A percentile compares a stretch with the other conserved stretches of the same genome.
These are phyloP conservation scores for Ormyrus rosae DNA, from an alignment of 2,888 invertebrate genomes.

Conservation along the genomic window DNA sequence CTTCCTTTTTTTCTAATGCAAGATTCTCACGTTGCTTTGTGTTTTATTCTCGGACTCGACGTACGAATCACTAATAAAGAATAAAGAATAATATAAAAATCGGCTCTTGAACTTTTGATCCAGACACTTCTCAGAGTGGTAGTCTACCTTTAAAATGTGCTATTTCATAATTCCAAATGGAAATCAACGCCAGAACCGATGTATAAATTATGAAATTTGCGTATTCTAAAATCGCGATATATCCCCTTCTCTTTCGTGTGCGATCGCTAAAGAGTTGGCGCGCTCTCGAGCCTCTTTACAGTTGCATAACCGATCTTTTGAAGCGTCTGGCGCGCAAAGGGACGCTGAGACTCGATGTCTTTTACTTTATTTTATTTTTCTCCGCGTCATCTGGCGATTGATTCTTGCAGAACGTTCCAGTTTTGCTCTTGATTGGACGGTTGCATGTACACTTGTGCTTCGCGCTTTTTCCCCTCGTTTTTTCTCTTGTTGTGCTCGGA, in stretches of 20 bases:
- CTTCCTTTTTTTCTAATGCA: not conserved
- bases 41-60: no score
- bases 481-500: not conserved
- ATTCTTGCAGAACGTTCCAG: not conserved
- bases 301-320: slow-evolving; percentile 36
- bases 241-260: slow-evolving; percentile 10
- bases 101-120: no score
- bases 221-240: slow-evolving; percentile 43
- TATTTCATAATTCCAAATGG: not conserved
- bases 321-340: not conserved
- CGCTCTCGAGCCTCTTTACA: slow-evolving; percentile 10
- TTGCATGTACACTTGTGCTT: not conserved
- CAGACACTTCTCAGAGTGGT: not conserved
- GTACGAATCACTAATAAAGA: no score
- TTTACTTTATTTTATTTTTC: not conserved
- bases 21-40: no score
- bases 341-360: not conserved
- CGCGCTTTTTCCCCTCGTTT: not conserved
- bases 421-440: slow-evolving; percentile 9
- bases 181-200: not conserved
- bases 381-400: not conserved
- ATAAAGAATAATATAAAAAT: no score
- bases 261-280: slow-evolving; percentile 11
- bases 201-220: slow-evolving; percentile 44
- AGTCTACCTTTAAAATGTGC: no score